phyloP scores from a whole-genome alignment of 2,113 vertebrate genomes.

The Theristicus caerulescens region DNA sequence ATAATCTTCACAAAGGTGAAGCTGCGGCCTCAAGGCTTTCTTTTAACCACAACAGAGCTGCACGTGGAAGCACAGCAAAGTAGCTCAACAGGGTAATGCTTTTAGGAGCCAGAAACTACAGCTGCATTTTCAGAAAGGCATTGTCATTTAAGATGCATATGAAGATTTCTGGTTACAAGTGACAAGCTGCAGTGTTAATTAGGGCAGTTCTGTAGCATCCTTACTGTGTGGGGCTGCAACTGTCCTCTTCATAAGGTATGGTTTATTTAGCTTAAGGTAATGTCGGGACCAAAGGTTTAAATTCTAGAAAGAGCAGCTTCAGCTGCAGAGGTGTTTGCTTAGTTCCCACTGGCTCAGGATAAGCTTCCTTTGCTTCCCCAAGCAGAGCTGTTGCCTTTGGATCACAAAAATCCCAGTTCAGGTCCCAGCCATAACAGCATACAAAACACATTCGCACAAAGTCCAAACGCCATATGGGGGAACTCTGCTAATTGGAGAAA shows the following conservation, averaged over 20 bases:
- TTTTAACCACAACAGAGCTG: neutral
- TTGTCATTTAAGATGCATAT: neutral
- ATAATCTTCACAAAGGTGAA: neutral
- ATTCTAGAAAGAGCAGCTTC: neutral
- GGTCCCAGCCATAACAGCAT: neutral
- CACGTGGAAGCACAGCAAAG: neutral
- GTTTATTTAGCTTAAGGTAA: neutral
- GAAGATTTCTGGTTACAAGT: neutral
- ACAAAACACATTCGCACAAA: neutral
- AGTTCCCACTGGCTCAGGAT: neutral
- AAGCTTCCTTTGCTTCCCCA: neutral
- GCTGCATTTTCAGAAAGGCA: neutral
- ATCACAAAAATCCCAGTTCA: neutral
- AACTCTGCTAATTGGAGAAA: neutral
- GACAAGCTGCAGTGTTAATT: neutral
- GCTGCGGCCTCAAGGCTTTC: neutral
- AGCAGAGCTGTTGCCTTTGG: neutral
- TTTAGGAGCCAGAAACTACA: neutral
- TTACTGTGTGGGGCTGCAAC: neutral
- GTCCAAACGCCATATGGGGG: neutral
- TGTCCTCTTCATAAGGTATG: neutral
- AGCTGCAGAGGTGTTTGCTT: neutral
- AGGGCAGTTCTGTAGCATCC: neutral
- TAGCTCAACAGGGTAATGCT: neutral
- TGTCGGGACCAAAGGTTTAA: neutral